Base-by-base conservation (phyloP, 2,888 invertebrate species). In the Synanthedon tipuliformis region DNA sequence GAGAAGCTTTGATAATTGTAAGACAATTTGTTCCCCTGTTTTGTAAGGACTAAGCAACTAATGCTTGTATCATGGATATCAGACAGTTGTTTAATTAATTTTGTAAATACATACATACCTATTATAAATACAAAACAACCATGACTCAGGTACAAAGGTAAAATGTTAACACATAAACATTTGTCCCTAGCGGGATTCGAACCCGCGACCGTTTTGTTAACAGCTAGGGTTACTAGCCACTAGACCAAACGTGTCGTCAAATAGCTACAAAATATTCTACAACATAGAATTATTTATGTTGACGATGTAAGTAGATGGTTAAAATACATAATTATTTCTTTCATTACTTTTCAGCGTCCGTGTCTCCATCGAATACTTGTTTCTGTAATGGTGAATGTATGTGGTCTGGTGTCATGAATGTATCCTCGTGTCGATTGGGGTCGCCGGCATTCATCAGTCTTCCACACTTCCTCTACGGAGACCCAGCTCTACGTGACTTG, bases 401-500 rank as follows among this genome's bases (percentile, higher is more conserved):
- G 13, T 94, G 94, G 56, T 89, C 90, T 1, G 95, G 95, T 0
- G 88, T 92, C 34, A 88, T 94, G 75, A 94, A 95, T 76, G 90
- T 94, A n/a, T 93, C 94, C 0, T 83, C 92, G 0, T 95, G 95
- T 62, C 90, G 94, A 52, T 93, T 88, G 66, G 94, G 93, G 5
- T 93, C 95, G 0, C 96, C 97, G 0, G 92, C 93, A 0, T 95
- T 94, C 71, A 90, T 95, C 60, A 94, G 95, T 1, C 89, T 94
- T 61, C 97, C 97, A 0, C 95, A 96, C 80, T 96, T 95, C 77
- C 88, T 92, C 67, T 89, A 92, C 62, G 96, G 90, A 0, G 95
- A 95, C 79, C 90, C 91, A 0, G 85, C 77, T 56, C 92, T 94
- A 57, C 60, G 84, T 11, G 81, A 91, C 12, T 82, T 84, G 50